Base-by-base conservation (phyloP, 2,888 invertebrate genomes). In the Nipponacmea schrenckii region DNA sequence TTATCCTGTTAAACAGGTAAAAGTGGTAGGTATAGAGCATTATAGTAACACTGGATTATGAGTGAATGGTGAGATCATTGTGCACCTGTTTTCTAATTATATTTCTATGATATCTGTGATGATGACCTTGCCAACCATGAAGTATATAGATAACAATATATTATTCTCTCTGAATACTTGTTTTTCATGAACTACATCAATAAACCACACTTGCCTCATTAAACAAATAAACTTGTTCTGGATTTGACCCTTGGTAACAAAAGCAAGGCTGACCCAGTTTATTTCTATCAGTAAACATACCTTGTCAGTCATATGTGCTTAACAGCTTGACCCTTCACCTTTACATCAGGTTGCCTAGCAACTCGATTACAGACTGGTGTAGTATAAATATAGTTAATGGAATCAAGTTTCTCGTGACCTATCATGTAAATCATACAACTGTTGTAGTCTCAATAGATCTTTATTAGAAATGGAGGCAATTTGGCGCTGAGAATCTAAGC, bases 291-390 rank as follows among this genome's bases (percentile, higher is more conserved):
- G 56, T 56, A 56, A 56, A 56, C 56, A 56, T 56, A 56, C 56
- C 56, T 56, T 56, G 24, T 24, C 56, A 56, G 56, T 56, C 56
- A 56, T 56, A 56, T 56, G 24, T 56, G 56, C 56, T 56, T 56
- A 56, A 56, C 56, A 56, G 56, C 24, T 56, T 56, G 56, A 56
- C 56, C 56, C 24, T 56, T 56, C 56, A 56, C 56, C 56, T 56
- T 56, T 56, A 56, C 56, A 56, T 24, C 20, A 20, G 24, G 56
- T 56, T 56, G 56, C 56, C 56, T 56, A 24, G 56, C 56, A 56
- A 56, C 56, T 24, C 24, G 56, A 56, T 56, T 56, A 56, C 56
- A 56, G 56, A 24, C 56, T 56, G 56, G 56, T 56, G 24, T 24
- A 56, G 56, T 20, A 56, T 56, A 56, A 56, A 56, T 56, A 24